Evolutionary conservation across 2,888 invertebrate genomes (phyloP), one percentile per base, ranked within the genome.

Genomic region (Polydrusus tereticollis): DNA sequence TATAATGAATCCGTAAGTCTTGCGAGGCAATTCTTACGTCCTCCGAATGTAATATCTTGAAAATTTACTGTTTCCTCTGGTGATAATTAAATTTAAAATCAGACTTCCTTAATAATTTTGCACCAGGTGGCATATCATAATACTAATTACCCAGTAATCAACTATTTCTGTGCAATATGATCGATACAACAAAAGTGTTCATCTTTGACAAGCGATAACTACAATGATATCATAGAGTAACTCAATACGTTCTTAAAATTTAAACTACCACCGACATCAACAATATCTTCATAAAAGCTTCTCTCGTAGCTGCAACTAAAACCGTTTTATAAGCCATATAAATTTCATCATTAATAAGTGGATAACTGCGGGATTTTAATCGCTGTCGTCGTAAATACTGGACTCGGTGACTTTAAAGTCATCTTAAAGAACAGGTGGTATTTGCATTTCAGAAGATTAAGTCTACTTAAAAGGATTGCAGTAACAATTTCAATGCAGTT

Each of bases 341-440:
- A 70, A 70, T 70, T 64, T 70, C 57, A 59, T 58, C 65, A 70
- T 70, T 70, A 70, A 47, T 58, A 58, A 70, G 64, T 50, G 65
- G 58, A 65, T 63, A 70, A 65, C 64, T 52, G 65, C 65, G 59
- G 58, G 64, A 65, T 64, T 70, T 64, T 64, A 69, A 33, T 23
- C 38, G 63, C 47, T 64, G 64, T 70, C 64, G 36, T 64, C 70
- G 59, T 70, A 70, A 70, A 70, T 70, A 64, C 58, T 33, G 45
- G 50, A 20, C 41, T 50, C 50, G 59, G 43, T 14, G 66, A 43
- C 57, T 58, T 29, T 66, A 58, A 58, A 66, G 26, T 36, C 45
- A 8, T 33, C 62, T 50, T 36, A 33, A 26, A 63, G 58, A 45
- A 43, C 66, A 66, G 57, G 55, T 66, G 66, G 66, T 57, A 57